phyloP scores from a whole-genome alignment of 2,888 invertebrate genomes.

The Podabrus alpinus region DNA sequence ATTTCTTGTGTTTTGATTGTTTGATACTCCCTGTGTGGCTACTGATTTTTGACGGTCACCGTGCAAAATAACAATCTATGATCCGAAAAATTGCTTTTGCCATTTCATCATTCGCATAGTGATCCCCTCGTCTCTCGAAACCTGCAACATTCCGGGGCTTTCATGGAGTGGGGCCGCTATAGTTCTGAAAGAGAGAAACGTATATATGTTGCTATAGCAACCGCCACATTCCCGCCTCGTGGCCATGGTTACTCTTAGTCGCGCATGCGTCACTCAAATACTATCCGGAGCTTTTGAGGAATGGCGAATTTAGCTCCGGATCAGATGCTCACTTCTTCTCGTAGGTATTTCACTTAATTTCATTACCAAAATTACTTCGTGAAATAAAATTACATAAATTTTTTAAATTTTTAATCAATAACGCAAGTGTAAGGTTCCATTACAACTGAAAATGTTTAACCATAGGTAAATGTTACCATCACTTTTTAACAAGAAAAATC shows the following conservation, averaged over 20 bases:
- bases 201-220: constrained; percentile 52
- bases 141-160: constrained; percentile 35
- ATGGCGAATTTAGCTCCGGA: constrained; percentile 27
- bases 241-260: constrained; percentile 50
- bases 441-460: neutral
- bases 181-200: constrained; percentile 25
- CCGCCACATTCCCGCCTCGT: constrained; percentile 58
- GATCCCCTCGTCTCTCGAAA: constrained; percentile 32
- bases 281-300: constrained; percentile 19
- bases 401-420: neutral
- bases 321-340: neutral
- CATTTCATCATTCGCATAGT: constrained; percentile 39
- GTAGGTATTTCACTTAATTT: neutral
- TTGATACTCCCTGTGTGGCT: constrained; percentile 15
- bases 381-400: neutral
- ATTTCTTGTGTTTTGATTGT: constrained; percentile 6
- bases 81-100: constrained; percentile 44
- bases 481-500: neutral
- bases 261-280: constrained; percentile 43
- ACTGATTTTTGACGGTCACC: constrained; percentile 29
- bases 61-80: constrained; percentile 43
- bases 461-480: neutral
- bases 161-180: constrained; percentile 25
- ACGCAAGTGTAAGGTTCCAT: neutral
- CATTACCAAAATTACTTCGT: constrained; percentile 1